phyloP scores from a whole-genome alignment of 2,797 vertebrate species.

The Tarsius wallacei region DNA sequence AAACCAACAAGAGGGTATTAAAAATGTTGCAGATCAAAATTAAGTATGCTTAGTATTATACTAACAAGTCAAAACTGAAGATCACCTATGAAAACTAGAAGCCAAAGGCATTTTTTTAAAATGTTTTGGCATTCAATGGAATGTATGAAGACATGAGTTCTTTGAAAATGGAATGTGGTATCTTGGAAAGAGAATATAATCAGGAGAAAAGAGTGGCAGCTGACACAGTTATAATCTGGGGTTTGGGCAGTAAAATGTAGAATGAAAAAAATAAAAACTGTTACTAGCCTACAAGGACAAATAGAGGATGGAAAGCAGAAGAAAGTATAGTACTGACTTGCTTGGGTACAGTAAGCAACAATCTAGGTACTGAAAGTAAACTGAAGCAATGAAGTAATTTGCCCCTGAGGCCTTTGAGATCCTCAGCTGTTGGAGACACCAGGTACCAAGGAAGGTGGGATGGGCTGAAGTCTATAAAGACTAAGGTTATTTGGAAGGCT shows the following conservation, averaged over 20 bases:
- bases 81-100: not conserved
- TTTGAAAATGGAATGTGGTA: not conserved
- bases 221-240: not conserved
- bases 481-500: not conserved
- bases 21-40: not conserved
- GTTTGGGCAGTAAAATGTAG: not conserved
- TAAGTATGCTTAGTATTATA: not conserved
- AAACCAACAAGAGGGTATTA: not conserved
- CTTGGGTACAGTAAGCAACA: not conserved
- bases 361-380: not conserved
- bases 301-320: not conserved
- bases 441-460: not conserved
- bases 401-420: not conserved
- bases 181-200: not conserved
- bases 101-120: not conserved
- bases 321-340: not conserved
- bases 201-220: not conserved
- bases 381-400: not conserved
- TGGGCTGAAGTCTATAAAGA: not conserved
- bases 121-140: not conserved
- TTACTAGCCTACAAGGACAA: not conserved
- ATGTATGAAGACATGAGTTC: not conserved
- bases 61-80: not conserved
- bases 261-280: not conserved
- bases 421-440: not conserved